phyloP scores from a whole-genome alignment of 2,888 invertebrate genomes.

The Dascillus cervinus region DNA sequence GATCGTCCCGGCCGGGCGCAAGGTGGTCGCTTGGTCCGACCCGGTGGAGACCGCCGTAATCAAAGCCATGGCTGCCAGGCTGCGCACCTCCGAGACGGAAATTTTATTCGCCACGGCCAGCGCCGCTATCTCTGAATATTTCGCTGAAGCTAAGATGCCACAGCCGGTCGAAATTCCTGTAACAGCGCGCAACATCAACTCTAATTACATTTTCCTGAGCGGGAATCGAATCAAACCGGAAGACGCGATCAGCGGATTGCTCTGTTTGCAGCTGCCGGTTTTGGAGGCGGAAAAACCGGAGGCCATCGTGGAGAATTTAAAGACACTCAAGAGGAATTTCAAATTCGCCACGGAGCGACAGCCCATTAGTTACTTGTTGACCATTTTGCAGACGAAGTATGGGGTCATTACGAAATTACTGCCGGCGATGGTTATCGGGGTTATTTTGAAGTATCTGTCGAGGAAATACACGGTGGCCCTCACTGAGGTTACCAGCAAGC shows the following conservation, averaged over 20 bases:
- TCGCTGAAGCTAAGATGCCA: constrained; percentile 44
- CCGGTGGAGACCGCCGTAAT: constrained; percentile 52
- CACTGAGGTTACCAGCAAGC: constrained; percentile 48
- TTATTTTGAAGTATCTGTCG: constrained; percentile 57
- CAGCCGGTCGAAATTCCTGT: constrained; percentile 53
- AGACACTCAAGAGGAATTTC: constrained; percentile 41
- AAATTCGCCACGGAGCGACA: constrained; percentile 43
- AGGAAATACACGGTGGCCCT: constrained; percentile 59
- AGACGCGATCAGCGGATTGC: constrained; percentile 49
- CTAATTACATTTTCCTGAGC: constrained; percentile 49
- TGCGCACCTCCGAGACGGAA: constrained; percentile 57
- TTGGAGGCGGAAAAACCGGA: constrained; percentile 36
- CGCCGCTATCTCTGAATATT: constrained; percentile 57
- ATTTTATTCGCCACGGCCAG: constrained; percentile 56
- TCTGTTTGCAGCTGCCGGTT: constrained; percentile 59
- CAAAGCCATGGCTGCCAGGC: constrained; percentile 50
- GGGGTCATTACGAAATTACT: constrained; percentile 56
- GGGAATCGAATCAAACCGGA: constrained; percentile 39
- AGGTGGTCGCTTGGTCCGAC: constrained; percentile 66
- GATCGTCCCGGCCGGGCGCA: constrained; percentile 61
- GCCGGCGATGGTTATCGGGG: constrained; percentile 49
- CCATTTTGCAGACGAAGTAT: constrained; percentile 46
- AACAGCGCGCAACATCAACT: constrained; percentile 50
- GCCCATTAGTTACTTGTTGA: constrained; percentile 47
- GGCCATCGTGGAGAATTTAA: constrained; percentile 30